Conservation (phyloP, 2,888 invertebrate genomes). For the Limnephilus lunatus region DNA sequence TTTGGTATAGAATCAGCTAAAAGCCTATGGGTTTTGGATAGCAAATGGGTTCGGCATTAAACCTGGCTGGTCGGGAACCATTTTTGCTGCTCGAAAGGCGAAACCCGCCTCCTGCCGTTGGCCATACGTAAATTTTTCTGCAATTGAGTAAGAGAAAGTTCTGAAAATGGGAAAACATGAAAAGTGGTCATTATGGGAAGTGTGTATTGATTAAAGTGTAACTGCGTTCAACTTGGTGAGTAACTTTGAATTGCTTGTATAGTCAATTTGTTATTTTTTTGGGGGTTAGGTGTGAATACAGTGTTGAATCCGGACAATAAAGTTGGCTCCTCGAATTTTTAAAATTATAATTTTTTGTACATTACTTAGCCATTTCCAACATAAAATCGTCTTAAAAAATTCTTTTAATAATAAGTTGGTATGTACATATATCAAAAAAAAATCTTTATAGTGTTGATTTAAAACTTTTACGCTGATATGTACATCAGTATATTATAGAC, state of each 20-base stretch:
- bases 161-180: constrained; percentile 52
- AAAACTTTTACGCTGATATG: too few species aligned
- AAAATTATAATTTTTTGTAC: too few species aligned
- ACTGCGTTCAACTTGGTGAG: background rate
- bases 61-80: constrained; percentile 39
- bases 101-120: constrained; percentile 56
- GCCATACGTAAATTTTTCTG: constrained; percentile 60
- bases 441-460: too few species aligned
- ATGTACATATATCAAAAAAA: too few species aligned
- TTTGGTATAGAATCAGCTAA: background rate
- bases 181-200: constrained; percentile 10
- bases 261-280: too few species aligned
- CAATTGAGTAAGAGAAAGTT: constrained; percentile 57
- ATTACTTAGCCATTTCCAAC: too few species aligned
- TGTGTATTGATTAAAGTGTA: background rate
- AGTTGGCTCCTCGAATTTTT: too few species aligned
- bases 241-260: background rate
- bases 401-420: too few species aligned
- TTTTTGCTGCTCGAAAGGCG: constrained; percentile 43
- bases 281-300: too few species aligned
- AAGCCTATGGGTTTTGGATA: background rate
- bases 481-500: too few species aligned
- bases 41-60: constrained; percentile 9
- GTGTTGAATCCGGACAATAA: too few species aligned
- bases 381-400: too few species aligned